Percentiles rank a stretch among this genome's conserved stretches.
Evolutionary conservation across 2,113 vertebrate species (phyloP).

Genomic region (Psammodynastes pulverulentus): DNA sequence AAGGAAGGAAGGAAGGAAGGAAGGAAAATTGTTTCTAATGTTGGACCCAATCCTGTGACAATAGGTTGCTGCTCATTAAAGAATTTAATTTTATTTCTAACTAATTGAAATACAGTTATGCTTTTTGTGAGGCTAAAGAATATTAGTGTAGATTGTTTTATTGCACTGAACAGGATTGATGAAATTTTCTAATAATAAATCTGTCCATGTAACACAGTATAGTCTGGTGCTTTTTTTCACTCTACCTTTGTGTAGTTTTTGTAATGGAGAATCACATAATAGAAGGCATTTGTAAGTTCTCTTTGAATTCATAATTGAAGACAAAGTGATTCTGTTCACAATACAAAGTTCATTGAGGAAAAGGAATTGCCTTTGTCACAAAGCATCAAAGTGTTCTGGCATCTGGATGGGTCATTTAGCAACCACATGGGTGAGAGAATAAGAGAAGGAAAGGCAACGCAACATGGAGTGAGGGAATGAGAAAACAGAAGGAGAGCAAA

Average conservation of each 20-base stretch:
- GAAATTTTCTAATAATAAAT: constrained; percentile 3
- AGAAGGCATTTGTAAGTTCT: constrained; percentile 2
- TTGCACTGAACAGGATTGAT: not conserved
- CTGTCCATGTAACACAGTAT: not conserved
- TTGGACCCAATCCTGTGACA: not conserved
- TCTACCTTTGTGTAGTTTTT: not conserved
- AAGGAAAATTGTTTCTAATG: not conserved
- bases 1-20: not conserved
- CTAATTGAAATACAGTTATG: not conserved
- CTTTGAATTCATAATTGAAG: constrained; percentile 26
- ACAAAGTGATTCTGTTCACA: not conserved
- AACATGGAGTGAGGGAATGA: not conserved
- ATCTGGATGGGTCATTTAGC: not conserved
- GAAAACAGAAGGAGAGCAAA: constrained; percentile 2
- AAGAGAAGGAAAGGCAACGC: not conserved
- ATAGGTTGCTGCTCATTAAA: not conserved
- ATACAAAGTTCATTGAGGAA: constrained; percentile 10
- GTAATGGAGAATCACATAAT: constrained; percentile 23
- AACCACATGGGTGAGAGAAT: not conserved
- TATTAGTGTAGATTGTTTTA: not conserved
- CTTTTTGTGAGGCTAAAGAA: not conserved
- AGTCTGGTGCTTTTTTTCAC: constrained; percentile 10
- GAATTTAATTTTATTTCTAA: not conserved
- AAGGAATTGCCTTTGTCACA: not conserved
- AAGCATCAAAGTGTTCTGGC: constrained; percentile 14